A percentile compares a stretch with the other conserved stretches of the same genome.
Evolutionary conservation across 2,797 vertebrate genomes (phyloP).

Genomic region (Myotis planiceps): DNA sequence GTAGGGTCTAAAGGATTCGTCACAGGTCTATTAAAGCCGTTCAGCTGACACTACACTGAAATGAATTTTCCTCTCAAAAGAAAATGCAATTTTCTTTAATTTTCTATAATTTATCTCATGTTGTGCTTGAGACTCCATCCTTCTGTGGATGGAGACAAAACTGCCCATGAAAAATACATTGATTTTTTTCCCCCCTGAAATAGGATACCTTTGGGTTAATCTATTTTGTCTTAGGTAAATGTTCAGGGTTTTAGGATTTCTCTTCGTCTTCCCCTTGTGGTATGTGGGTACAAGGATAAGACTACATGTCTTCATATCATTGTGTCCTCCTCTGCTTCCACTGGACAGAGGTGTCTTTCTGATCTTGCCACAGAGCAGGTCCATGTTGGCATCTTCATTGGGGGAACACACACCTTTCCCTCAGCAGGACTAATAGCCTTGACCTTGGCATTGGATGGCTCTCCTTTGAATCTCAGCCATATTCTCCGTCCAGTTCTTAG

Average conservation of each 20-base stretch:
- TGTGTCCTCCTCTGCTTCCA: neutral
- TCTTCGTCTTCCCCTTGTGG: neutral
- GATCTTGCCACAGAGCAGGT: neutral
- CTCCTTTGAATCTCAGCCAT: neutral
- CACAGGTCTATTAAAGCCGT: neutral
- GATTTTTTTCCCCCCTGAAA: neutral
- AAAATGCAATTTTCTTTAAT: neutral
- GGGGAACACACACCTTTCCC: neutral
- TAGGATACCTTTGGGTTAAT: neutral
- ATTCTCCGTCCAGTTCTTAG: neutral
- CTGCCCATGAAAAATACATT: neutral
- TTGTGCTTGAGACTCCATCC: neutral
- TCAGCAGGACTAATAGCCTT: neutral
- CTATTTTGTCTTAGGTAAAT: neutral
- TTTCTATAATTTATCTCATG: neutral
- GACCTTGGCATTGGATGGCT: neutral
- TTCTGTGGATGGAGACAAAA: neutral
- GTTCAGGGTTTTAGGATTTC: neutral
- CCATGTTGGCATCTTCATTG: neutral
- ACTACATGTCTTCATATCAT: neutral
- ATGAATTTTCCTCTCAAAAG: neutral
- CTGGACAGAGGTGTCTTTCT: neutral
- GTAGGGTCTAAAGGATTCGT: neutral
- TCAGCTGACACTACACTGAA: neutral
- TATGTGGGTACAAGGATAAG: neutral